A percentile compares a stretch with the other conserved stretches of the same genome.
phyloP scores from a whole-genome alignment of 2,113 vertebrate genomes.

The Ptilonorhynchus violaceus region DNA sequence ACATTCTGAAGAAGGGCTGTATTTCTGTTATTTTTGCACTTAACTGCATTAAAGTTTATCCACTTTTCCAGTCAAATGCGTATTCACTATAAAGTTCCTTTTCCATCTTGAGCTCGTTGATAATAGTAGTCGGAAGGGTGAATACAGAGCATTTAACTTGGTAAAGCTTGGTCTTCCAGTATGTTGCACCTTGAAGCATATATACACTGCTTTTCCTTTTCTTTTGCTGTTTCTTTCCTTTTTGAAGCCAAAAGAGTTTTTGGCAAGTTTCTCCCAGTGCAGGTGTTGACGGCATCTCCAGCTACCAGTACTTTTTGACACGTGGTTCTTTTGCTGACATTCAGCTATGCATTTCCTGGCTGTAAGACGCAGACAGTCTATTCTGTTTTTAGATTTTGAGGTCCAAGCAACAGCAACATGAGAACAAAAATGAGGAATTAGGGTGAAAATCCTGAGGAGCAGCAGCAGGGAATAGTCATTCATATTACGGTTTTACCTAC shows the following conservation, averaged over 20 bases:
- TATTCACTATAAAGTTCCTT: not conserved
- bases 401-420: not conserved
- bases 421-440: not conserved
- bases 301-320: not conserved
- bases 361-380: not conserved
- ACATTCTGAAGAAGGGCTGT: not conserved
- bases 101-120: not conserved
- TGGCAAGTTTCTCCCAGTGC: not conserved
- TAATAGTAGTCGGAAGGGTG: not conserved
- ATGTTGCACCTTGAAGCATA: not conserved
- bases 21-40: not conserved
- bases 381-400: not conserved
- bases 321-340: not conserved
- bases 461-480: not conserved
- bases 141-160: not conserved
- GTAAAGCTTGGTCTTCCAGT: not conserved
- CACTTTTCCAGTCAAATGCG: not conserved
- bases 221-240: not conserved
- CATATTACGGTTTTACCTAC: not conserved
- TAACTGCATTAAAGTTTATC: not conserved
- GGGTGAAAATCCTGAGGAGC: not conserved
- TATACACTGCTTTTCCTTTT: not conserved
- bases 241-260: not conserved
- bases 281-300: not conserved
- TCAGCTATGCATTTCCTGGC: not conserved